Evolutionary conservation across 2,797 vertebrate species (phyloP), one percentile per base, ranked within the genome.

Genomic region (Antennarius maculatus): DNA sequence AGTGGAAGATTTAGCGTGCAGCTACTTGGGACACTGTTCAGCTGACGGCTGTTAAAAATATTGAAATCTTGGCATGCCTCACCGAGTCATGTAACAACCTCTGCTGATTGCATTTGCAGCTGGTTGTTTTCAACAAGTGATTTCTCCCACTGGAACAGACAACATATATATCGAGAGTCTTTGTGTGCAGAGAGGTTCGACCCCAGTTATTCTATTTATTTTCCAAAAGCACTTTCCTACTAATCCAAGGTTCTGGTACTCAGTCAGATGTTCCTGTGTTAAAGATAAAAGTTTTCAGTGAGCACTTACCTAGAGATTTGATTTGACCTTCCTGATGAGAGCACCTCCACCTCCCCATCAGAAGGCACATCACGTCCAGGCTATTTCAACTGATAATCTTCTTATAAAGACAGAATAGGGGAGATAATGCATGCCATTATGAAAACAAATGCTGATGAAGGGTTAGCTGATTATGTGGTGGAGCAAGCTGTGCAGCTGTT

Each of bases 51-150:
- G 77, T 74, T 79, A 76, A 79, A 75, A 69, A 65, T 31, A 43
- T 52, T 78, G 65, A 65, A 66, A 71, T 71, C 77, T 84, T 88
- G 88, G 84, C 82, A 70, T 5, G 57, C 43, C 70, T 74, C 66
- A 1, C 34, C 1, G 72, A 74, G 65, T 73, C 76, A 14, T 73
- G 79, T 65, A 83, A 87, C 76, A 82, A 62, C 71, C 70, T 84
- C 77, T 1, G 17, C 83, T 87, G 78, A 88, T 88, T 84, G 62
- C 75, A 78, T 85, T 81, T 77, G 77, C 87, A 90, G 86, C 81
- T 90, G 88, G 63, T 86, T 88, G 82, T 83, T 76, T 71, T 74
- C 74, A 67, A 74, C 77, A 70, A 80, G 77, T 84, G 76, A 55
- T 69, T 85, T 84, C 79, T 61, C 71, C 69, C 70, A n/a, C 71